Evolutionary conservation across 2,888 invertebrate genomes (phyloP).

Genomic region (Pollenia amentaria): DNA sequence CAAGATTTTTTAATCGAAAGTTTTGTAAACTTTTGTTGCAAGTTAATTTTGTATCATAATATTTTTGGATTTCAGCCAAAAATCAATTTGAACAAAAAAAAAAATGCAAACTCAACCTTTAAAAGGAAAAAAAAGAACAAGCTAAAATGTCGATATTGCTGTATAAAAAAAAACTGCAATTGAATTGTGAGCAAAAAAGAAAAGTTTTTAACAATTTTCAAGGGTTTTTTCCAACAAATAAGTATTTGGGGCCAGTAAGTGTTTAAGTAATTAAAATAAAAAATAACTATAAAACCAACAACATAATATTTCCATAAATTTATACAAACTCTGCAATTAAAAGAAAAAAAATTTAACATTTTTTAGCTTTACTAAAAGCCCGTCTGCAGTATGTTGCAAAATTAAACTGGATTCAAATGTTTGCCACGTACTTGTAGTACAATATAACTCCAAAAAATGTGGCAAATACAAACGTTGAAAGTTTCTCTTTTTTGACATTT

Average conservation of each 20-base stretch:
- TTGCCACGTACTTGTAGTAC: conserved; percentile 12
- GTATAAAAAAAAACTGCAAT: conserved; percentile 37
- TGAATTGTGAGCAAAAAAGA: conserved; percentile 2
- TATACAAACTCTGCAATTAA: conserved; percentile 44
- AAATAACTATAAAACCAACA: not conserved
- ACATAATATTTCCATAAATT: not conserved
- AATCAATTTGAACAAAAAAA: conserved; percentile 29
- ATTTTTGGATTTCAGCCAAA: conserved; percentile 66
- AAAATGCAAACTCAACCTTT: conserved; percentile 14
- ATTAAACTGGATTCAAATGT: conserved; percentile 13
- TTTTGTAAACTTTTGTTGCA: conserved; percentile 60
- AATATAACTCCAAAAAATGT: conserved; percentile 27
- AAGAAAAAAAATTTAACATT: conserved; percentile 24
- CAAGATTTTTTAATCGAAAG: conserved; percentile 69
- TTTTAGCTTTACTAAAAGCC: not conserved
- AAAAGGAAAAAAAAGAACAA: conserved; percentile 3
- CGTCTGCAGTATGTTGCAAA: not conserved
- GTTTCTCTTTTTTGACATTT: not conserved
- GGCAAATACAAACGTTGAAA: conserved; percentile 21
- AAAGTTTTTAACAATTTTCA: conserved; percentile 20
- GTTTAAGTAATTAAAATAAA: conserved; percentile 38
- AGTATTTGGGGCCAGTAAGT: conserved; percentile 22
- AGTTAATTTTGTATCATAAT: conserved; percentile 70
- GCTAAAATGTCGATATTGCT: conserved; percentile 48
- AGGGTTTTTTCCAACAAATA: conserved; percentile 32